Conservation (phyloP, 2,113 vertebrate genomes). For the Actenoides hombroni region DNA sequence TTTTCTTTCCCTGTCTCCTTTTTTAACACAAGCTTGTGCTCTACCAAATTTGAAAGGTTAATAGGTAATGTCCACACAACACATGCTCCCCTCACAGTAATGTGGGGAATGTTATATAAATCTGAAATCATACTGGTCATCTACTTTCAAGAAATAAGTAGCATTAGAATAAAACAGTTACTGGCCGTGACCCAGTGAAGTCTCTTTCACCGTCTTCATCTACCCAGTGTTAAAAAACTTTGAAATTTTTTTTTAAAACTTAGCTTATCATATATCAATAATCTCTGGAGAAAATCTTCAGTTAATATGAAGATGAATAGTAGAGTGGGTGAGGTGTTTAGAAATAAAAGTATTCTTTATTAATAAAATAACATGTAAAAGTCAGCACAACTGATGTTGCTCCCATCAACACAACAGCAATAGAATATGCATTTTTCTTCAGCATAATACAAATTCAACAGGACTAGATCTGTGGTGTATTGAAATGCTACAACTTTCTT, state of each 20-base stretch:
- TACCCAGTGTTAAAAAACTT: neutral
- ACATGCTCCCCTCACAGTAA: neutral
- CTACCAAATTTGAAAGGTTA: neutral
- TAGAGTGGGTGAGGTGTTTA: neutral
- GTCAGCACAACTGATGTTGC: neutral
- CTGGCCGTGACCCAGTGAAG: neutral
- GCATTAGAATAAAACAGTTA: neutral
- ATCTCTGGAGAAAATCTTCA: neutral
- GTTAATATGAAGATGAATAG: neutral
- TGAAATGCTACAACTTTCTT: neutral
- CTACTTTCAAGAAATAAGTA: neutral
- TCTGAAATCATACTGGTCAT: neutral
- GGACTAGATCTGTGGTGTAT: neutral
- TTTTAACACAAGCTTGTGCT: neutral
- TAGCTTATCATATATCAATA: neutral
- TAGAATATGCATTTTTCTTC: neutral
- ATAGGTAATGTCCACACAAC: neutral
- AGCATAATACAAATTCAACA: neutral
- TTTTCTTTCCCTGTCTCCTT: neutral
- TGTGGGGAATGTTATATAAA: neutral
- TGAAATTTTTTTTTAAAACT: neutral
- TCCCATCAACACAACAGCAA: neutral
- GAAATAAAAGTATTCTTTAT: neutral
- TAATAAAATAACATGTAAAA: neutral
- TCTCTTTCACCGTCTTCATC: neutral